Percentiles rank a stretch among this genome's conserved stretches.
phyloP scores from a whole-genome alignment of 2,888 invertebrate genomes.

The Cheilosia grossa region DNA sequence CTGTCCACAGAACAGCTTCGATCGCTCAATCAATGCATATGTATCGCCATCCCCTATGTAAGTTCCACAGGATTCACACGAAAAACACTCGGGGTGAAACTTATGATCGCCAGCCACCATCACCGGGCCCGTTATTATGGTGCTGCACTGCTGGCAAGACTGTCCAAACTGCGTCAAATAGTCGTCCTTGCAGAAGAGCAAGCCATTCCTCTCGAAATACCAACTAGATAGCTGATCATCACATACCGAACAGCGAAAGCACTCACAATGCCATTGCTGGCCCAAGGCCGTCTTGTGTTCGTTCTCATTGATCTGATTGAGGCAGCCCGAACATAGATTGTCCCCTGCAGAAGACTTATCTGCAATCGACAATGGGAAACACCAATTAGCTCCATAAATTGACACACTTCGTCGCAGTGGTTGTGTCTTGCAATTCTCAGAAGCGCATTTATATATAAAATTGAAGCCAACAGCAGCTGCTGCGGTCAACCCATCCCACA shows the following conservation, averaged over 20 bases:
- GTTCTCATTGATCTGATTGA: constrained; percentile 83
- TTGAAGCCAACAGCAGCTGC: constrained; percentile 66
- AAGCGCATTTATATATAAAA: constrained; percentile 76
- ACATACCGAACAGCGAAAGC: constrained; percentile 96
- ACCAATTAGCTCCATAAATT: constrained; percentile 27
- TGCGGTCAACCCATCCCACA: constrained; percentile 41
- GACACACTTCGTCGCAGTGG: not conserved
- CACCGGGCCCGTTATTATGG: constrained; percentile 89
- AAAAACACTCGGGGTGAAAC: constrained; percentile 98
- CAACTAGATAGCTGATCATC: constrained; percentile 92
- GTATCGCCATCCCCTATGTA: constrained; percentile 97
- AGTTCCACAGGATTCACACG: constrained; percentile 90
- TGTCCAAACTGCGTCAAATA: constrained; percentile 95
- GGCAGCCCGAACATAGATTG: constrained; percentile 78
- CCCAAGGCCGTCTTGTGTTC: constrained; percentile 92
- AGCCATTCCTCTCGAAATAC: constrained; percentile 96
- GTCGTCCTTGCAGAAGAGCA: constrained; percentile 94
- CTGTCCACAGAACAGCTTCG: constrained; percentile 92
- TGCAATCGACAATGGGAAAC: constrained; percentile 45
- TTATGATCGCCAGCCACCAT: constrained; percentile 98
- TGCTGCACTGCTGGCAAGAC: constrained; percentile 93
- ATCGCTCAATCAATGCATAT: constrained; percentile 95
- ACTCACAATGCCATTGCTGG: constrained; percentile 95
- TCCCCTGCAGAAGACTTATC: constrained; percentile 59
- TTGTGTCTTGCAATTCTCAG: constrained; percentile 33